A percentile compares a stretch with the other conserved stretches of the same genome.
Conservation (phyloP, 2,888 invertebrate species). For the Toxonevra muliebris region DNA sequence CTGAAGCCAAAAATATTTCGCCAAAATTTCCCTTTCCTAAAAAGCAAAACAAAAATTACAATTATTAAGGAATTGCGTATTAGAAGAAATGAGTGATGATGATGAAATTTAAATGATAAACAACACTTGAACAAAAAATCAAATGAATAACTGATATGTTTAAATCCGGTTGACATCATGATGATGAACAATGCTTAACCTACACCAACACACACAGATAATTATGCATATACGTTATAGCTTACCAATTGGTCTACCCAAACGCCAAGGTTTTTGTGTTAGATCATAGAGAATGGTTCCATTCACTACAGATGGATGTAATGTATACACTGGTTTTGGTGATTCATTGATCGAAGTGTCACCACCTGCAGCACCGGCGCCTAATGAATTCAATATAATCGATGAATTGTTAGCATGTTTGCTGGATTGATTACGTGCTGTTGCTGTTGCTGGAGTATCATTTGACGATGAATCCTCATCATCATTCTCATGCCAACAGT, state of each 20-base stretch:
- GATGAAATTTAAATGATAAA: not conserved
- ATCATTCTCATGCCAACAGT: constrained; percentile 56
- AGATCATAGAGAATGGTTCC: constrained; percentile 86
- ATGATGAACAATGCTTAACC: too few species aligned
- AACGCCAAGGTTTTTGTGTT: constrained; percentile 82
- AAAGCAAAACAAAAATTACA: constrained; percentile 22
- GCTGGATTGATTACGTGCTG: constrained; percentile 39
- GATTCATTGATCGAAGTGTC: constrained; percentile 53
- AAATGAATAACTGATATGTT: too few species aligned
- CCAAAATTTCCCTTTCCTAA: constrained; percentile 88
- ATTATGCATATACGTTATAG: not conserved
- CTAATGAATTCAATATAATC: constrained; percentile 46
- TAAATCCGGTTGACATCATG: too few species aligned
- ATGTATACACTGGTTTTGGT: constrained; percentile 66
- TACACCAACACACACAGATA: too few species aligned
- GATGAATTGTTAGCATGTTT: constrained; percentile 49
- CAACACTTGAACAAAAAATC: too few species aligned
- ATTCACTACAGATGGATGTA: constrained; percentile 66
- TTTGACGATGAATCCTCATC: constrained; percentile 58
- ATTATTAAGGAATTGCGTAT: constrained; percentile 4
- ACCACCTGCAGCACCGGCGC: constrained; percentile 35
- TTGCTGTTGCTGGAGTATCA: constrained; percentile 42
- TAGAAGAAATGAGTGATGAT: constrained; percentile 13
- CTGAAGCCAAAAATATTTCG: constrained; percentile 87
- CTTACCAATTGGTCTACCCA: constrained; percentile 85